Base-by-base conservation (phyloP, 2,113 vertebrate genomes). In the Ariopsis seemanni region DNA sequence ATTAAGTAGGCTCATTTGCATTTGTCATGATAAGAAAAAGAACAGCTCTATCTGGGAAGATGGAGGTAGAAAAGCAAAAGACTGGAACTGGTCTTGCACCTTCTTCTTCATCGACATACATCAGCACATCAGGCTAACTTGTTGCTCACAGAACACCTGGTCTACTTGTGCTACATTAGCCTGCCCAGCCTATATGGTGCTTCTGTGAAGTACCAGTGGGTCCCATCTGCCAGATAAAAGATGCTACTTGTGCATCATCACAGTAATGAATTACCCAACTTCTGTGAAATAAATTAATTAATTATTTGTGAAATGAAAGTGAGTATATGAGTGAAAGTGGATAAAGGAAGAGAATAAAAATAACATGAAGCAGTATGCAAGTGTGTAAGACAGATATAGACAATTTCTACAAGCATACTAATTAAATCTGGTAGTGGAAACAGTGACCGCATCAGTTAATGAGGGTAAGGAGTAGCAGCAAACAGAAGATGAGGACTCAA, bases 191-290 rank as follows among this genome's bases (percentile, higher is more conserved):
- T 89, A 78, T 81, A 87, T 89, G 89, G 84, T 86, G 77, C 90
- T 87, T 88, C 85, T 55, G 1, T 83, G 92, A 89, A 78, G 86
- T 86, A 89, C 89, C 92, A 91, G 93, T 22, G 9, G 86, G 85
- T 88, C 91, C 88, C 91, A 93, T 93, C 90, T 94, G 92, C 86
- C 92, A 91, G 94, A 94, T 94, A 91, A 95, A 93, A 93, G 84
- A 74, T 71, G 84, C 89, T 78, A 52, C 84, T 91, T 87, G 88
- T 88, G 89, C 62, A 84, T 42, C 63, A 89, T 92, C 86, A 74
- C 92, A 91, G 90, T 87, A 89, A 69, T 87, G 80, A 92, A 90
- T 91, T 42, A 91, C 83, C 79, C 84, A 83, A 93, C 90, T 93
- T 91, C 94, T 93, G 92, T 93, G 93, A 94, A 86, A 90, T 90